A percentile compares a stretch with the other conserved stretches of the same genome.
Evolutionary conservation across 23 tunicate genomes (phyloP).

Genomic region (Ciona savignyi): DNA sequence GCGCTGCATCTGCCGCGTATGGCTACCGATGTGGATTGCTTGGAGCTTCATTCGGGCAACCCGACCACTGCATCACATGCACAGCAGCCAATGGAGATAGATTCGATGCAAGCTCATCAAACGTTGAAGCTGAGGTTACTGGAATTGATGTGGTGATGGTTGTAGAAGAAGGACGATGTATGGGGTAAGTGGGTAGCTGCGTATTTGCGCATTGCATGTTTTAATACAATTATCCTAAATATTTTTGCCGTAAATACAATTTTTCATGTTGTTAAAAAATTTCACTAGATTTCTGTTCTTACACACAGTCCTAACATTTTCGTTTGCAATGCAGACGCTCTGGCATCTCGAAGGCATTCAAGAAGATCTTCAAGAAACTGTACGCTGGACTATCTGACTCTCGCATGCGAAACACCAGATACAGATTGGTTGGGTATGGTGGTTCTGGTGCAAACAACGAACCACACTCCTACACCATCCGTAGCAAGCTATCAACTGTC

Average conservation of each 20-base stretch:
- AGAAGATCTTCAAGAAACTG: conserved; percentile 37
- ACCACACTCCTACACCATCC: conserved; percentile 59
- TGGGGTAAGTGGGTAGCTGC: conserved; percentile 22
- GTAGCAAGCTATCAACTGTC: conserved; percentile 20
- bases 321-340: too few relatives aligned
- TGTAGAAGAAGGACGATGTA: conserved; percentile 61
- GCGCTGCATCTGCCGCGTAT: conserved; percentile 65
- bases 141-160: conserved; percentile 67
- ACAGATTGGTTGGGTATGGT: conserved; percentile 77
- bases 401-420: conserved; percentile 14
- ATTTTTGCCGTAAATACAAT: neutral
- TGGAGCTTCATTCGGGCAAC: conserved; percentile 52
- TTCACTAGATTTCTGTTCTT: too few relatives aligned
- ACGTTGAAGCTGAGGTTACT: conserved; percentile 8
- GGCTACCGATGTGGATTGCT: conserved; percentile 41
- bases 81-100: conserved; percentile 16
- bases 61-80: conserved; percentile 61
- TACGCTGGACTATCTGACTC: neutral
- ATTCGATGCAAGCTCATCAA: conserved; percentile 9
- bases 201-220: too few relatives aligned
- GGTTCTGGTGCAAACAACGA: conserved; percentile 45
- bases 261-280: too few relatives aligned
- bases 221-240: neutral
- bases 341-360: conserved; percentile 15
- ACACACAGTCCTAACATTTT: too few relatives aligned